Base-by-base conservation (phyloP, 2,797 vertebrate genomes). In the Notoglanidium macrostoma region DNA sequence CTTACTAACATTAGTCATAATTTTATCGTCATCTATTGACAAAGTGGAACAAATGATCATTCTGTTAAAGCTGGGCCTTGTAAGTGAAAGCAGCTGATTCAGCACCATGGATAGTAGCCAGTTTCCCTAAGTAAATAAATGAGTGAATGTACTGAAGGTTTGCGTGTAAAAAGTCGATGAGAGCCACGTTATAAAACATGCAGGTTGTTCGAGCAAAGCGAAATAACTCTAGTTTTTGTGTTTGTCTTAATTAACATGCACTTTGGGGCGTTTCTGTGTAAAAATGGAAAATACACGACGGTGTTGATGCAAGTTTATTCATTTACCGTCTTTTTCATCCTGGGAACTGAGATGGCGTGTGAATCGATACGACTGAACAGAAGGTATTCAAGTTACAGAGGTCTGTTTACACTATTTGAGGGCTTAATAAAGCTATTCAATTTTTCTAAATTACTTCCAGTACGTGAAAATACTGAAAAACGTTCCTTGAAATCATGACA, bases 101-200 rank as follows among this genome's bases (percentile, higher is more conserved):
- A 82, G 80, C 15, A 82, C 44, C 80, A 67, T 11, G 61, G 80
- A 82, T 44, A 82, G 80, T 49, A 11, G 44, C 26, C 23, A 49
- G 35, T 8, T n/a, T 77, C 15, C 26, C 26, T 1, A 51, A 76
- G 65, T 7, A 17, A 68, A 15, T 12, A 1, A 51, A 51, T 14
- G 1, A n/a, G n/a, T n/a, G 2, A 70, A 73, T 26, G 49, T 78
- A 78, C 54, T 57, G 29, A 5, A 21, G 12, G 1, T 54, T 23
- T 35, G 46, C 4, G 26, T 73, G 21, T 46, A 1, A 46, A 44
- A 73, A 49, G 21, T 29, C 5, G 2, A 32, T 32, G 74, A 73
- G 3, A 2, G 35, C 70, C 44, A 15, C 0, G 11, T 73, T 21
- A 49, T 73, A 73, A 73, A 70, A 40, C 2, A 15, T 3, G 17